A percentile compares a stretch with the other conserved stretches of the same genome.
Evolutionary conservation across 1,140 invertebrate genomes (phyloP).

Genomic region (Drosophila watanabei): DNA sequence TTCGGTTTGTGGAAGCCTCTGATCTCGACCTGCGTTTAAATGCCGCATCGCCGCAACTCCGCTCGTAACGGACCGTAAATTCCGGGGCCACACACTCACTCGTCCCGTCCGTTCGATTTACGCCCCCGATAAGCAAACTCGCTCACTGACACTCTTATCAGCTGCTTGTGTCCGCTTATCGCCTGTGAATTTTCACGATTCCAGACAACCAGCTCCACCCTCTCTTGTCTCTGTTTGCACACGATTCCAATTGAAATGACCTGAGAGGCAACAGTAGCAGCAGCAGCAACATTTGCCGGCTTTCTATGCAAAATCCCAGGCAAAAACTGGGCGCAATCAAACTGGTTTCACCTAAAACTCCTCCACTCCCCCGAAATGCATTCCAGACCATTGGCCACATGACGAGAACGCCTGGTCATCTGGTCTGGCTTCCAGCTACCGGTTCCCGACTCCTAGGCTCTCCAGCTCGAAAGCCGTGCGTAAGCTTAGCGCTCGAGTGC

Average conservation of each 20-base stretch:
- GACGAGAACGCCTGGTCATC: constrained; percentile 41
- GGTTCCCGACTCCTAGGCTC: constrained; percentile 1
- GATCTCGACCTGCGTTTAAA: constrained; percentile 29
- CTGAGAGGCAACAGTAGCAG: constrained; percentile 1
- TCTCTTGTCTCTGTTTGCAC: constrained; percentile 27
- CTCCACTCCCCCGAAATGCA: constrained; percentile 30
- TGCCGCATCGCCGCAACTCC: constrained; percentile 4
- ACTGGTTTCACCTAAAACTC: constrained; percentile 18
- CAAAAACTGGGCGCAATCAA: constrained; percentile 26
- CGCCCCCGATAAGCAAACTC: constrained; percentile 22
- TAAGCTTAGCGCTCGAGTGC: constrained; percentile 50
- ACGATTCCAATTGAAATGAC: constrained; percentile 24
- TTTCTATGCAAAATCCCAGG: constrained; percentile 36
- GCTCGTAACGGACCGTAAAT: constrained; percentile 25
- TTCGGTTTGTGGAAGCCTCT: constrained; percentile 18
- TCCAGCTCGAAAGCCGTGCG: constrained; percentile 30
- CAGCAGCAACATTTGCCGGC: constrained; percentile 28
- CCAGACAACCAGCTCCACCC: background rate
- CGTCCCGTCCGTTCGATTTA: constrained; percentile 10
- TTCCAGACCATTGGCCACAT: constrained; percentile 57
- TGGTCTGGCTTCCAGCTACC: constrained; percentile 13
- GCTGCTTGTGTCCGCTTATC: constrained; percentile 35
- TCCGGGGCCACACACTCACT: constrained; percentile 25
- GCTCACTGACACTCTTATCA: constrained; percentile 32
- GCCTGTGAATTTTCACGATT: constrained; percentile 49